Percentiles rank a stretch among this genome's conserved stretches.
These are phyloP conservation scores for Drosophila quinaria DNA, from an alignment of 2,888 invertebrate species.

Conservation along the genomic window DNA sequence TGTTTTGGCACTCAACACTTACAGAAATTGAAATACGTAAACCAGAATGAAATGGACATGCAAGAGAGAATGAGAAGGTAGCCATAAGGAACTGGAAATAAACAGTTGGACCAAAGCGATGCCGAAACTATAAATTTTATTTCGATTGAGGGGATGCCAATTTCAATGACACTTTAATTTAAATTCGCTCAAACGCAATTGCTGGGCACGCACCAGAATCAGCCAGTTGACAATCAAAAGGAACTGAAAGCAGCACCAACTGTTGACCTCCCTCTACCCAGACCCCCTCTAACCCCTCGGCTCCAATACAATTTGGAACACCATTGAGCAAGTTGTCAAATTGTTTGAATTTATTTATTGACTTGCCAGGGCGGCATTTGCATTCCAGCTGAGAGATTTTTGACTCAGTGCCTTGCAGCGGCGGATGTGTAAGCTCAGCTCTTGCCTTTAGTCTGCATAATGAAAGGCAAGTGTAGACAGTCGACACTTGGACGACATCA, in stretches of 20 bases:
- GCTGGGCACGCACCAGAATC: constrained; percentile 56
- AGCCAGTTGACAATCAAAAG: constrained; percentile 66
- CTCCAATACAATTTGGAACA: constrained; percentile 41
- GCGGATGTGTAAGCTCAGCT: constrained; percentile 61
- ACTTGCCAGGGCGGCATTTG: constrained; percentile 72
- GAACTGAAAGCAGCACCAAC: constrained; percentile 33
- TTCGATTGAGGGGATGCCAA: constrained; percentile 76
- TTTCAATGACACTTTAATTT: constrained; percentile 83
- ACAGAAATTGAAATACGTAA: constrained; percentile 67
- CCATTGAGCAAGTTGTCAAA: constrained; percentile 80
- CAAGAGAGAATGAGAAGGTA: constrained; percentile 15
- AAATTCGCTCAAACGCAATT: constrained; percentile 81
- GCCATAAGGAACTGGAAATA: constrained; percentile 45
- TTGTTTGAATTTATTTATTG: constrained; percentile 82
- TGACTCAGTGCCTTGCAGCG: constrained; percentile 56
- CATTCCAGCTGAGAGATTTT: constrained; percentile 72
- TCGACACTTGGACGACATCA: constrained; percentile 27
- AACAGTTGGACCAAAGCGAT: constrained; percentile 47
- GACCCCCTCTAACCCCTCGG: neutral
- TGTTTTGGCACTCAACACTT: constrained; percentile 60
- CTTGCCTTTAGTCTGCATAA: constrained; percentile 53
- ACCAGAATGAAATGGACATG: constrained; percentile 31
- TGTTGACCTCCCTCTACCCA: constrained; percentile 12
- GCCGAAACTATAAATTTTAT: constrained; percentile 81
- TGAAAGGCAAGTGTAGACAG: constrained; percentile 62